These are phyloP conservation scores for Meteorus sp. DNA, from an alignment of 1,140 invertebrate species.

Conservation along the genomic window DNA sequence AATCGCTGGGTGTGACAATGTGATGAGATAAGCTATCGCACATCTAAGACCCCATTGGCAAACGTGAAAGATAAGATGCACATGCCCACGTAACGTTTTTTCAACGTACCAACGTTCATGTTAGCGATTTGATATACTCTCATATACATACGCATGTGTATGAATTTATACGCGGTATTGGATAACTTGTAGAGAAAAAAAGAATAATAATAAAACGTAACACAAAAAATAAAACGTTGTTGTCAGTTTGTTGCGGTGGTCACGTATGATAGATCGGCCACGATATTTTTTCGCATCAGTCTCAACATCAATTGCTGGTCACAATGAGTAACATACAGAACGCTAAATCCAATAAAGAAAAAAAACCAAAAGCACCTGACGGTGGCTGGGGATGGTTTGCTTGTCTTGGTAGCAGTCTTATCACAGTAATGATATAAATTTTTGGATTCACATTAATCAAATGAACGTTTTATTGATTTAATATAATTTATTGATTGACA, in stretches of 20 bases:
- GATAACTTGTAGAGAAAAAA: too few species aligned
- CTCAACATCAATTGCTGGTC: background rate
- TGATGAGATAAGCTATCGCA: constrained; percentile 19
- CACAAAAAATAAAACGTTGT: too few species aligned
- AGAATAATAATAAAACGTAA: too few species aligned
- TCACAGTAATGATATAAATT: constrained; percentile 64
- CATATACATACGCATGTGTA: too few species aligned
- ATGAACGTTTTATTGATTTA: constrained; percentile 5
- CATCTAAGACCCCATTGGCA: background rate
- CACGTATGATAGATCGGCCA: too few species aligned
- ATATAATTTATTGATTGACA: constrained; percentile 35
- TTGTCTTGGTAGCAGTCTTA: constrained; percentile 75
- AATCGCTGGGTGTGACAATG: background rate
- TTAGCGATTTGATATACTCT: too few species aligned
- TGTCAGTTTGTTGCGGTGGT: too few species aligned
- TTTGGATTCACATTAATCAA: constrained; percentile 2
- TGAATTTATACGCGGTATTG: background rate
- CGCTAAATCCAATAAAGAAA: too few species aligned
- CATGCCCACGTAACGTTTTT: too few species aligned
- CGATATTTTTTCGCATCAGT: too few species aligned
- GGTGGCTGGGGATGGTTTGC: constrained; percentile 84
- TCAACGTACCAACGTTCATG: too few species aligned
- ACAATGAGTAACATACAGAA: constrained; percentile 15
- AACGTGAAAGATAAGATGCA: constrained; percentile 10
- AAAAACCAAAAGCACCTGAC: constrained; percentile 60